Base-by-base conservation (phyloP, 2,113 vertebrate genomes). In the Camelus dromedarius region DNA sequence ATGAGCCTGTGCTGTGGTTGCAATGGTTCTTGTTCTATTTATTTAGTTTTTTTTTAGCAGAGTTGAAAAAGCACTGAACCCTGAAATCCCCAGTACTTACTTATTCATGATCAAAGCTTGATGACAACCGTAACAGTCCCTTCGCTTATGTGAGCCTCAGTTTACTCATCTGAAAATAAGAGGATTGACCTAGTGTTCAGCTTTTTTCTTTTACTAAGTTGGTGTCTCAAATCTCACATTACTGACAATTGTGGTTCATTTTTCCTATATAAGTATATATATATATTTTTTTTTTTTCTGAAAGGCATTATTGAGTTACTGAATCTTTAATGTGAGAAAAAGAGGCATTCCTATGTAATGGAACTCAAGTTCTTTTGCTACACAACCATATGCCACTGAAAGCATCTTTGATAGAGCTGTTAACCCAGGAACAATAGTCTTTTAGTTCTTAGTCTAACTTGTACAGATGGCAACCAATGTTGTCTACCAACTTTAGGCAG, bases 91-190 rank as follows among this genome's bases (percentile, higher is more conserved):
- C 1, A 30, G 8, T 58, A 32, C 15, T 89, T 58, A 32, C 15
- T 89, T 89, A 35, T 64, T 90, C 24, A 13, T n/a, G 28, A 73
- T 48, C 18, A 85, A 81, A 86, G 16, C 93, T 64, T 50, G 50
- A 81, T 46, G 26, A 24, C 56, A 32, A 35, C 10, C 60, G 70
- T 26, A 26, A 58, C 26, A 81, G 18, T 12, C 14, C 8, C 52
- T 75, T 67, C 22, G 3, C 38, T 66, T 46, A 50, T 24, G 18
- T 70, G 35, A 35, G n/a, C 46, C 46, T 91, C 42, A 38, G 5
- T 83, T 60, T 97, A 30, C 50, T 86, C 67, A 50, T 62, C n/a
- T 70, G 67, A 93, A 91, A 80, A 62, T 73, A 73, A 85, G 30
- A 62, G 3, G 14, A 88, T 24, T 32, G 52, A 81, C 76, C 20